These are phyloP conservation scores for Dryomyza anilis DNA, from an alignment of 2,888 invertebrate species.

Conservation along the genomic window DNA sequence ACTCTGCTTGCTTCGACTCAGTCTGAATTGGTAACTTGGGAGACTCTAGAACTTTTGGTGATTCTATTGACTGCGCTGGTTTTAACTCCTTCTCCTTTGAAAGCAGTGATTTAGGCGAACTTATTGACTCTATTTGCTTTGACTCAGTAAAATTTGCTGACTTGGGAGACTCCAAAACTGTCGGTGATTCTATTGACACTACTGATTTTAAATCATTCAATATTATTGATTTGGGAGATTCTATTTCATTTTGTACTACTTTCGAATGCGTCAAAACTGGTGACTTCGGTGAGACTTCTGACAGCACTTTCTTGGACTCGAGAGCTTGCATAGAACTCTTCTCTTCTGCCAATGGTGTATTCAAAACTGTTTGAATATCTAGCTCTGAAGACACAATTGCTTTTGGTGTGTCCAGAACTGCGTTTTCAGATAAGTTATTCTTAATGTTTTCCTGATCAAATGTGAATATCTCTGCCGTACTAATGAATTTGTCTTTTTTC, in stretches of 20 bases:
- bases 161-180: neutral
- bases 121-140: neutral
- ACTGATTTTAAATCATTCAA: too few species aligned
- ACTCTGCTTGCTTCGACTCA: too few species aligned
- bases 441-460: slow-evolving; percentile 40
- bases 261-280: neutral
- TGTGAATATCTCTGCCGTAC: slow-evolving; percentile 45
- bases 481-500: slow-evolving; percentile 30
- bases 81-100: neutral
- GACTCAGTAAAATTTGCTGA: neutral
- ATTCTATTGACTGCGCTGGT: too few species aligned
- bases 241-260: neutral
- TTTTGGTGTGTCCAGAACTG: neutral
- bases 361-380: neutral
- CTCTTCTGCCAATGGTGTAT: neutral
- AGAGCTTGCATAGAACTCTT: neutral
- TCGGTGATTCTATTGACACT: neutral
- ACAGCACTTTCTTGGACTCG: too few species aligned
- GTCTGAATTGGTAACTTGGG: neutral
- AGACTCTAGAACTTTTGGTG: neutral
- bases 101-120: neutral
- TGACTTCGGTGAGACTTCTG: neutral
- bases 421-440: neutral
- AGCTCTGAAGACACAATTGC: too few species aligned
- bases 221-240: neutral